A percentile compares a stretch with the other conserved stretches of the same genome.
Conservation (phyloP, 2,888 invertebrate species). For the Tachina lurida region DNA sequence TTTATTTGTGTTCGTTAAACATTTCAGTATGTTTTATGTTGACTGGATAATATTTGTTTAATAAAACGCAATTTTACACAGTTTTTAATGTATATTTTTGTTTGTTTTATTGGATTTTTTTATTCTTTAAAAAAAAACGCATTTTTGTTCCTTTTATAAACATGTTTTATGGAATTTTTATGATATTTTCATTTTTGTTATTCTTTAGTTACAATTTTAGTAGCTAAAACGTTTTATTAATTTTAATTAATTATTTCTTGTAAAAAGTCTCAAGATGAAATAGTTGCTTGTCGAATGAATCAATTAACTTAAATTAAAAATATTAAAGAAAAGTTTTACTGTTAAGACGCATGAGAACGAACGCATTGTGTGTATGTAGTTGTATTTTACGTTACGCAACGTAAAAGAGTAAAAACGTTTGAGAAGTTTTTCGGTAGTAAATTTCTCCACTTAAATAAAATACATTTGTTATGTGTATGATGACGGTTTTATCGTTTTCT, state of each 20-base stretch:
- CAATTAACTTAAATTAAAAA: constrained; percentile 31
- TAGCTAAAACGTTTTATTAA: constrained; percentile 50
- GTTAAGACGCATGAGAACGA: constrained; percentile 38
- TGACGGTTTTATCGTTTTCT: constrained; percentile 24
- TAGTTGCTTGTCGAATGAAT: constrained; percentile 21
- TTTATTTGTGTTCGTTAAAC: constrained; percentile 1
- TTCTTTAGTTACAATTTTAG: constrained; percentile 35
- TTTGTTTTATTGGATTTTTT: constrained; percentile 22
- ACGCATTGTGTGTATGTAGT: constrained; percentile 12
- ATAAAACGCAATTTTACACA: constrained; percentile 63
- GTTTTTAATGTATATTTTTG: constrained; percentile 31
- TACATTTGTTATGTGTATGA: constrained; percentile 36
- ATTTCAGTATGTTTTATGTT: not conserved
- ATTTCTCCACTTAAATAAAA: constrained; percentile 50
- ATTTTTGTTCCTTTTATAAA: constrained; percentile 28
- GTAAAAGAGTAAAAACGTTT: constrained; percentile 18
- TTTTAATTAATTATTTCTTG: constrained; percentile 18
- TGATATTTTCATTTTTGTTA: constrained; percentile 7
- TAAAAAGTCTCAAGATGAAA: constrained; percentile 17
- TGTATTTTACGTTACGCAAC: constrained; percentile 47
- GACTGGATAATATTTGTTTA: not conserved
- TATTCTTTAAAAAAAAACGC: constrained; percentile 52
- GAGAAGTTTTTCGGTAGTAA: constrained; percentile 23
- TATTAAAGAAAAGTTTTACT: constrained; percentile 25
- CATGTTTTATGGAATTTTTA: constrained; percentile 36